Evolutionary conservation across 1,140 invertebrate genomes (phyloP).

Genomic region (Drosophila sp.): DNA sequence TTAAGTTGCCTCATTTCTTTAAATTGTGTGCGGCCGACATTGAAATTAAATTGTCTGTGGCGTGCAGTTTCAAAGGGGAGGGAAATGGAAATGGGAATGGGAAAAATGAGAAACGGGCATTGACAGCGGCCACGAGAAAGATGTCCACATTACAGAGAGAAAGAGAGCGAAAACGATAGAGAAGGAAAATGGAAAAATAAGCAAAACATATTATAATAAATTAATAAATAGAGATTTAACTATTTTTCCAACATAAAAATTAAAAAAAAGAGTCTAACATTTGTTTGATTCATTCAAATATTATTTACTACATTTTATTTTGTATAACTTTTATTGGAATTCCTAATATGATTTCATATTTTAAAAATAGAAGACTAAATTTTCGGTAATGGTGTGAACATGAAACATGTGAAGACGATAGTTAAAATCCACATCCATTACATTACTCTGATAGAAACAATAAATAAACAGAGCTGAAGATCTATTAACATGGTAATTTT

Average conservation of each 20-base stretch:
- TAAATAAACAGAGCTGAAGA: neutral
- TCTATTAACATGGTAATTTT: neutral
- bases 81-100: neutral
- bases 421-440: neutral
- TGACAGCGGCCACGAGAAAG: slow-evolving; percentile 27
- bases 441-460: neutral
- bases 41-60: slow-evolving; percentile 54
- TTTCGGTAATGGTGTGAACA: no score
- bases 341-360: no score
- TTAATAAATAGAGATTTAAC: no score
- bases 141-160: slow-evolving; percentile 3
- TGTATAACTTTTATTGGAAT: no score
- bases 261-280: no score
- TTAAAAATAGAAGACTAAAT: no score
- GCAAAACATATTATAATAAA: no score
- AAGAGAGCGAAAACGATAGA: neutral
- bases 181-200: slow-evolving; percentile 31
- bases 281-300: no score
- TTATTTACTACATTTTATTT: no score
- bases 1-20: slow-evolving; percentile 43
- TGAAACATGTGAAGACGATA: no score
- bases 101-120: slow-evolving; percentile 11
- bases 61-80: neutral
- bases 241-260: no score
- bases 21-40: slow-evolving; percentile 40